These are phyloP conservation scores for Heliothis peltigera DNA, from an alignment of 2,888 invertebrate genomes.

Conservation along the genomic window DNA sequence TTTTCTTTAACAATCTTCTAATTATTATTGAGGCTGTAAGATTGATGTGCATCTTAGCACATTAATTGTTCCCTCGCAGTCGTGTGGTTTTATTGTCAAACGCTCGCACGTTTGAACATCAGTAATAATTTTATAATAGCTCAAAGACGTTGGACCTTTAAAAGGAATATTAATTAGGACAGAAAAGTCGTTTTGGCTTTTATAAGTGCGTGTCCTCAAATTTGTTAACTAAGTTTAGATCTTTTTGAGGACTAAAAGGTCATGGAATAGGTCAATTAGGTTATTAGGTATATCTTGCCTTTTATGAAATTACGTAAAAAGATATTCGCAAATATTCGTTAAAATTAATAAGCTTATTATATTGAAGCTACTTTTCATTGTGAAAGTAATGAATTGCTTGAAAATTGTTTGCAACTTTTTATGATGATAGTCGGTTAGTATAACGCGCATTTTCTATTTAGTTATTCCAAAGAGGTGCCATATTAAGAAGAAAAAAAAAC, in stretches of 20 bases:
- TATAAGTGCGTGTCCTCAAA: conserved; percentile 21
- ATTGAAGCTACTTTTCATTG: too few species aligned
- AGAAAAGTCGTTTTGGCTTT: conserved; percentile 16
- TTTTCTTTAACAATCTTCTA: conserved; percentile 60
- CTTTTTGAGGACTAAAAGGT: conserved; percentile 20
- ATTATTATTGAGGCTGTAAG: conserved; percentile 49
- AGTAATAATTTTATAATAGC: conserved; percentile 14
- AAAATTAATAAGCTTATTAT: too few species aligned
- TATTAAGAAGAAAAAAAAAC: too few species aligned
- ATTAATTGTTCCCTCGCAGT: conserved; percentile 17
- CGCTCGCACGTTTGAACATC: conserved; percentile 1
- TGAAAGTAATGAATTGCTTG: too few species aligned
- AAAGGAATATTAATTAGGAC: conserved; percentile 20
- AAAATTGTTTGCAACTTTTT: too few species aligned
- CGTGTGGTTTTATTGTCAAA: conserved; percentile 6
- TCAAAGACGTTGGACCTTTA: conserved; percentile 9
- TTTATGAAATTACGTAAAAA: conserved; percentile 5
- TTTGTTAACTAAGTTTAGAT: conserved; percentile 22
- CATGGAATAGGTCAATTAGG: conserved; percentile 23
- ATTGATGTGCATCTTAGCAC: conserved; percentile 30
- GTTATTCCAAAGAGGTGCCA: too few species aligned
- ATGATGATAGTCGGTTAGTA: too few species aligned
- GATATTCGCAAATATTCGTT: too few species aligned
- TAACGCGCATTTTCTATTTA: too few species aligned
- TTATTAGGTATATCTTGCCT: not conserved